Evolutionary conservation across 2,888 invertebrate genomes (phyloP).

Genomic region (Drosophila nr. perissopoda): DNA sequence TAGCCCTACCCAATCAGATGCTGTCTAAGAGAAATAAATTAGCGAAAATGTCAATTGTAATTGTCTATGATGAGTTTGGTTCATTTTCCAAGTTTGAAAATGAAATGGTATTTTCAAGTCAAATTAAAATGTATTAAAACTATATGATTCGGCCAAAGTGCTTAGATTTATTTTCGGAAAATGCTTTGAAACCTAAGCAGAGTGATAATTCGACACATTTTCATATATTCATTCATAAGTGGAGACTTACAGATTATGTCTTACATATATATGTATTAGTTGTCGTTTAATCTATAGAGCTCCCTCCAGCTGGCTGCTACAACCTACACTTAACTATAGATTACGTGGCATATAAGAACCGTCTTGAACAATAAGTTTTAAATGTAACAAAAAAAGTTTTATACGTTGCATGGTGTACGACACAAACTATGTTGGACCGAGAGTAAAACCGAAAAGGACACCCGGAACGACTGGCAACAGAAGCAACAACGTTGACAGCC

Average conservation of each 20-base stretch:
- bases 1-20: background rate
- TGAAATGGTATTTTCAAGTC: background rate
- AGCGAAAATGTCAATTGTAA: background rate
- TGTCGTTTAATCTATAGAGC: background rate
- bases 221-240: background rate
- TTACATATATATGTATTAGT: background rate
- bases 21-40: background rate
- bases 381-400: conserved; percentile 59
- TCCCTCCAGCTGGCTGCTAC: no score
- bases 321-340: background rate
- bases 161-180: background rate
- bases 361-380: conserved; percentile 35
- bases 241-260: background rate
- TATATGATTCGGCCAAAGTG: background rate
- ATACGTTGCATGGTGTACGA: conserved; percentile 60
- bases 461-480: conserved; percentile 21
- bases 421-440: conserved; percentile 58
- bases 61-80: background rate
- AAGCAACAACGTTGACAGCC: conserved; percentile 37
- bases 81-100: background rate
- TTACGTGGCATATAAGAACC: background rate
- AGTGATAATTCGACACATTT: no score
- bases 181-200: background rate
- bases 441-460: conserved; percentile 29
- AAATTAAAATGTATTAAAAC: background rate